Evolutionary conservation across 2,888 invertebrate species (phyloP), one percentile per base, ranked within the genome.

Genomic region (Aphodius granarius): DNA sequence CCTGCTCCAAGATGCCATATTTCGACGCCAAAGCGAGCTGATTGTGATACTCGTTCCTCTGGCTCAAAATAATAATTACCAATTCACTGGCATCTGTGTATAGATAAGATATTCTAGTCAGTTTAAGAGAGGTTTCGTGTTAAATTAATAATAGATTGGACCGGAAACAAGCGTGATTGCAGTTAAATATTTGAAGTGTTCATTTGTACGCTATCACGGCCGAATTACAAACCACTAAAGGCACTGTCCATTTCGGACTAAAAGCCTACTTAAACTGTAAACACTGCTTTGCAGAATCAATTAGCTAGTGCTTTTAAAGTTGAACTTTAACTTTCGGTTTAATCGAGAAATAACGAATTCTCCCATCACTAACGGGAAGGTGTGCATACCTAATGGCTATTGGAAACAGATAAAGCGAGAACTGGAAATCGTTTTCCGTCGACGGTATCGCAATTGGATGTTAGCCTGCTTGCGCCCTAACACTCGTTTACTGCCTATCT

Each of bases 1-100:
- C 89, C 88, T 94, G 92, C 64, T 87, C 84, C 15, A 88, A 84
- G 78, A 94, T 89, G 81, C 89, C 87, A 66, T 88, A 85, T 81
- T 89, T 89, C 3, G 93, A 88, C 68, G 89, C 86, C 74, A 87
- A 83, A 13, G 92, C 92, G 78, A 91, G 89, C 77, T 89, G 89
- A n/a, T 88, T 87, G 83, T 92, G 90, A 84, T 92, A 92, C 9
- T 90, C 88, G 85, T 93, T 91, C 2, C 88, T 83, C 85, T 94
- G 93, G 82, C 92, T 93, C 72, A 93, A 86, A 81, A 94, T 90
- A 43, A 91, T 88, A 81, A 93, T 89, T 43, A 90, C 89, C 78
- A 92, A 85, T 83, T 91, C 89, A 77, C 86, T 87, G 66, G 89
- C 88, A 82, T 90, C 92, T 91, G 88, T 91, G 88, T 88, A 88